Evolutionary conservation across 37 sponge, comb jelly and placozoan species (phyloP), one percentile per base, ranked within the genome.

Genomic region (Haliclona indistincta): DNA sequence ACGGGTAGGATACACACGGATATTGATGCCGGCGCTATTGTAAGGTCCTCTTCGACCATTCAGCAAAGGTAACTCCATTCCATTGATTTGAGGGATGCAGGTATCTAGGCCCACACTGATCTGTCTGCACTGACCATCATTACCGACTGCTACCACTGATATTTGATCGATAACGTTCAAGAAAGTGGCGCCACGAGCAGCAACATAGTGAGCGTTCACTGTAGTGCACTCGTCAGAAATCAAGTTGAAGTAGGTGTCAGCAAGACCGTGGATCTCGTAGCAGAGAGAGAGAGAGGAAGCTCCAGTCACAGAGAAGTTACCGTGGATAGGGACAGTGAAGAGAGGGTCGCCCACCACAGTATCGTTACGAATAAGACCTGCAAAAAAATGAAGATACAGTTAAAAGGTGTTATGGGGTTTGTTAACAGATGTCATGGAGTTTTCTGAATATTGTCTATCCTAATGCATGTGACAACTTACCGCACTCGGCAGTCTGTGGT

Each of bases 291-390:
- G 22, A 8, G 33, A 25, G 22, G 2, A 34, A 7, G 29, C 30
- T 1, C 32, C 64, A 42, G 67, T 13, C 6, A 66, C 29, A n/a
- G n/a, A 49, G 13, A 13, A 49, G n/a, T 39, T 34, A 39, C 19
- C 37, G 4, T 26, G 37, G 43, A 84, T 56, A 1, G 86, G 86
- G 0, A 78, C 80, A 17, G 70, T 86, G 49, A 73, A 52, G 38
- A 86, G 74, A 29, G 86, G 86, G 43, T 86, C 86, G 40, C 79
- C 86, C 45, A 74, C 42, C 15, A 74, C 74, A 29, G 80, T 74
- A 74, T 79, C 80, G 39, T 86, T 86, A 17, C 43, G 79, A 20
- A 19, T 35, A 1, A 41, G 20, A 3, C 74, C 72, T 34, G 44
- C 13, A 47, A 47, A 47, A 15, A 17, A 47, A 47, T 17, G 51